phyloP scores from a whole-genome alignment of 2,888 invertebrate species.

The Mesorhabditis belari region DNA sequence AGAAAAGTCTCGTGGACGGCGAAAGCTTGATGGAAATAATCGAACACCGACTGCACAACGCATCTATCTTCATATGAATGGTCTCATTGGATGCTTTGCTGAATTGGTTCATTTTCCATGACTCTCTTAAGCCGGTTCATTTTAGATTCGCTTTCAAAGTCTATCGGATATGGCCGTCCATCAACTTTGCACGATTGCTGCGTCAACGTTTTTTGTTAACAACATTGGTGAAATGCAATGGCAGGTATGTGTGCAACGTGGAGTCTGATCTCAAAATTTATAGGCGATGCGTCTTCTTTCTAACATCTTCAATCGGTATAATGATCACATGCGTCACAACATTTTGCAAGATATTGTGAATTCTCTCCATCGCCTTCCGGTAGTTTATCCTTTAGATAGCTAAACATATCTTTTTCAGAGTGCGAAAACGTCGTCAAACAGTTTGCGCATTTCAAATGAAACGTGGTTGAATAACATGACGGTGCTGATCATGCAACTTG shows the following conservation, averaged over 20 bases:
- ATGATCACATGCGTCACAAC: conserved; percentile 73
- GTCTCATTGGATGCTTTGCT: conserved; percentile 74
- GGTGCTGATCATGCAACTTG: conserved; percentile 87
- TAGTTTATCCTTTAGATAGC: no score
- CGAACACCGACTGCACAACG: conserved; percentile 62
- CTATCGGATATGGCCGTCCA: conserved; percentile 61
- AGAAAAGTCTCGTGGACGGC: neutral
- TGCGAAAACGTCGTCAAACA: conserved; percentile 23
- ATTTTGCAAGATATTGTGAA: conserved; percentile 91
- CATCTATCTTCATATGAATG: conserved; percentile 80
- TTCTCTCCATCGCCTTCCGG: conserved; percentile 89
- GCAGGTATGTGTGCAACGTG: conserved; percentile 56
- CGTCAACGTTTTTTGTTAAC: conserved; percentile 96
- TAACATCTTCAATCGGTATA: conserved; percentile 68
- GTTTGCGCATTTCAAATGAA: conserved; percentile 65
- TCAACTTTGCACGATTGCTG: conserved; percentile 85
- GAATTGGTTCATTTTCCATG: no score
- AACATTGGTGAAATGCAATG: conserved; percentile 93
- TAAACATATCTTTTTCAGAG: no score
- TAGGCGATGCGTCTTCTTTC: conserved; percentile 76
- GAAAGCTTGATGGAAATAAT: conserved; percentile 1
- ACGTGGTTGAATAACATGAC: conserved; percentile 98
- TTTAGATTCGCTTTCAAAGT: conserved; percentile 24
- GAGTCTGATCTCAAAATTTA: no score
- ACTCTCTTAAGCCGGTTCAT: no score